phyloP scores from a whole-genome alignment of 2,113 vertebrate genomes.

The Malurus melanocephalus region DNA sequence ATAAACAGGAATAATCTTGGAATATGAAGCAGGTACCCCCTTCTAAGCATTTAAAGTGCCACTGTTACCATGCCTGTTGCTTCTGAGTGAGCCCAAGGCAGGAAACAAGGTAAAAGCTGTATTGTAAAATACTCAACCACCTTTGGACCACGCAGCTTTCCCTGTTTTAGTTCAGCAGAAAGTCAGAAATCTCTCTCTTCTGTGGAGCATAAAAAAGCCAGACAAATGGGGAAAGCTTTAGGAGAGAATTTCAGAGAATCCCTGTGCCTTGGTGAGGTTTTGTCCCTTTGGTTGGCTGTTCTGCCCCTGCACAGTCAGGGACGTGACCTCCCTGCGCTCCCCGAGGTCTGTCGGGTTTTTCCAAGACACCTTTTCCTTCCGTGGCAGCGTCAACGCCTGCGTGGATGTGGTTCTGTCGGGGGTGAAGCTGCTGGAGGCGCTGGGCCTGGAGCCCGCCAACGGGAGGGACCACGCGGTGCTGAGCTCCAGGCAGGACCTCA shows the following conservation, averaged over 20 bases:
- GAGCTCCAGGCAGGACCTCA: constrained; percentile 80
- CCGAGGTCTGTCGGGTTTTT: accelerated
- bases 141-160: not conserved
- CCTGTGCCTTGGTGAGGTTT: not conserved
- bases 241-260: not conserved
- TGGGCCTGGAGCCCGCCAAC: constrained; percentile 78
- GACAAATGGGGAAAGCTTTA: not conserved
- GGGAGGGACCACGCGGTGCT: constrained; percentile 82
- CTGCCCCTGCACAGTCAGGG: not conserved
- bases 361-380: not conserved
- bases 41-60: not conserved
- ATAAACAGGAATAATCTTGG: too few species aligned
- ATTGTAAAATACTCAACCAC: accelerated
- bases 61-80: not conserved
- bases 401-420: constrained; percentile 94
- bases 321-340: not conserved
- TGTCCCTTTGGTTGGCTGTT: not conserved
- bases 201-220: not conserved
- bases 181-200: not conserved
- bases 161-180: not conserved
- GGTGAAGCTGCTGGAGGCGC: constrained; percentile 85
- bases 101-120: not conserved
- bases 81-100: not conserved
- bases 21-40: too few species aligned
- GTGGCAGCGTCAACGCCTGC: constrained; percentile 89